A percentile compares a stretch with the other conserved stretches of the same genome.
phyloP scores from a whole-genome alignment of 2,888 invertebrate species.

The Athripsodes cinereus region DNA sequence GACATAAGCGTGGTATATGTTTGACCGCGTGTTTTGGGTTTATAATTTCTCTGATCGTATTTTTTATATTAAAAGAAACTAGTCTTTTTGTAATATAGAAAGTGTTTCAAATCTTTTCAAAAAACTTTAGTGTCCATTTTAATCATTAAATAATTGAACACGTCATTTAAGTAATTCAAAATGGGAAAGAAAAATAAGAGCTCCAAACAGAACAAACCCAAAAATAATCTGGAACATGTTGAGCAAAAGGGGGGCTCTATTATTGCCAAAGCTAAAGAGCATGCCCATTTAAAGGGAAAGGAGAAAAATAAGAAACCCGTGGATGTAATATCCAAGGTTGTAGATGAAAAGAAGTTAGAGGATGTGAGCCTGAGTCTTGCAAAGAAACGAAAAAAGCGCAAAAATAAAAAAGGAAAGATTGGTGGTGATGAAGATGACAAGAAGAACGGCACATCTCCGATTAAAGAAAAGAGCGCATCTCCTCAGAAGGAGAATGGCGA shows the following conservation, averaged over 20 bases:
- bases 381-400: neutral
- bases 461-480: neutral
- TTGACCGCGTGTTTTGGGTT: neutral
- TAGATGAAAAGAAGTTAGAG: neutral
- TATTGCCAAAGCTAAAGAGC: slow-evolving; percentile 5
- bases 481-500: neutral
- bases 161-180: slow-evolving; percentile 8
- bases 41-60: too few species aligned
- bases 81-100: too few species aligned
- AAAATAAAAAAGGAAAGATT: neutral
- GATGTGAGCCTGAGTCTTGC: neutral
- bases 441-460: neutral
- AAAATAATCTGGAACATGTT: slow-evolving; percentile 8
- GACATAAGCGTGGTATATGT: neutral
- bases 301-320: neutral
- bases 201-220: neutral
- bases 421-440: neutral
- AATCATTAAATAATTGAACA: too few species aligned
- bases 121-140: too few species aligned
- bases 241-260: slow-evolving; percentile 18
- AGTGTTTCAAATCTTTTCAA: too few species aligned
- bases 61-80: too few species aligned
- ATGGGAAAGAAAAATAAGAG: slow-evolving; percentile 25
- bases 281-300: neutral
- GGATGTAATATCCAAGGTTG: neutral